Evolutionary conservation across 1,140 invertebrate species (phyloP).

Genomic region (Dreissena polymorpha): DNA sequence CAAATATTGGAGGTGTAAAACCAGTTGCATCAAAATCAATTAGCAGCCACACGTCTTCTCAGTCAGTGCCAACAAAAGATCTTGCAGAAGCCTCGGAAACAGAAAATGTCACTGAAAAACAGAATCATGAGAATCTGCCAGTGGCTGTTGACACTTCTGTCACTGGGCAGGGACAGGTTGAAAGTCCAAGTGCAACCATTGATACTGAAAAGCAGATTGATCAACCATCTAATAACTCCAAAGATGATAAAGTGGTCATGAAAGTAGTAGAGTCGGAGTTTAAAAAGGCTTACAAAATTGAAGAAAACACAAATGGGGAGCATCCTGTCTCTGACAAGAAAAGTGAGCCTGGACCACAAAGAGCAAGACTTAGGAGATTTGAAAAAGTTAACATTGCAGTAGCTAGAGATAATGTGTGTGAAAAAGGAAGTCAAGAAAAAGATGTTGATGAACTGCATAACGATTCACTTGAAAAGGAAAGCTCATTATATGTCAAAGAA

Average conservation of each 20-base stretch:
- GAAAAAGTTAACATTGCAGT: conserved; percentile 41
- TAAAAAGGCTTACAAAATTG: neutral
- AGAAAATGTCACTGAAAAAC: neutral
- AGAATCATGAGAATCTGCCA: neutral
- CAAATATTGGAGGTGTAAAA: conserved; percentile 30
- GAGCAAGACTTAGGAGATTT: conserved; percentile 46
- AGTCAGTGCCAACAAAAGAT: neutral
- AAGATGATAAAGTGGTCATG: neutral
- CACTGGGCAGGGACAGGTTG: neutral
- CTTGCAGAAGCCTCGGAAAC: neutral
- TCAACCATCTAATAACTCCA: no score
- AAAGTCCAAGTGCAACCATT: neutral
- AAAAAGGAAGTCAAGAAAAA: neutral
- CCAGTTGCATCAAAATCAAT: neutral
- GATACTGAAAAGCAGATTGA: neutral
- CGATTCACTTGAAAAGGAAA: neutral
- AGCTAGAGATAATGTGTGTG: conserved; percentile 13
- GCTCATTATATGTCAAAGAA: neutral
- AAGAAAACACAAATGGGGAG: neutral
- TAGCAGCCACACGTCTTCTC: neutral
- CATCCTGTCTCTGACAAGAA: neutral
- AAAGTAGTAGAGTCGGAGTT: neutral
- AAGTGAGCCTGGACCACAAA: neutral
- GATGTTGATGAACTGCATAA: neutral
- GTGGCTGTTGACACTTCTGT: conserved; percentile 10